Percentiles rank a stretch among this genome's conserved stretches.
Evolutionary conservation across 2,888 invertebrate genomes (phyloP).

Genomic region (Drosophila meridionalis): DNA sequence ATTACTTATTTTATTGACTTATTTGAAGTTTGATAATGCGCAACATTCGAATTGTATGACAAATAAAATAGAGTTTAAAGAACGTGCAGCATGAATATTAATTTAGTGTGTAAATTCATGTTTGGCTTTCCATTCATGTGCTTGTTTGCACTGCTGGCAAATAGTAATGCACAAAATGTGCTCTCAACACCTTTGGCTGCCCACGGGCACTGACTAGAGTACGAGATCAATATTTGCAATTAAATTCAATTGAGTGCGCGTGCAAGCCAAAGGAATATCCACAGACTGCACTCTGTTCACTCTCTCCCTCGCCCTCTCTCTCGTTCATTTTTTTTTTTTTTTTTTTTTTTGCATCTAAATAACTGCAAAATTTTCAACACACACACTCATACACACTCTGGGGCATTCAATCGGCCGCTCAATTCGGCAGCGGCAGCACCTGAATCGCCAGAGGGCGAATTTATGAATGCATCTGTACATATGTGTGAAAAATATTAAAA

Average conservation of each 20-base stretch:
- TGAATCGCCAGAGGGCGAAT: constrained; percentile 48
- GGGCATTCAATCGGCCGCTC: constrained; percentile 29
- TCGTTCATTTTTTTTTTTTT: not conserved
- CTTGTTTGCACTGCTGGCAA: constrained; percentile 22
- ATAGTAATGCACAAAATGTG: constrained; percentile 43
- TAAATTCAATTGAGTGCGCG: constrained; percentile 76
- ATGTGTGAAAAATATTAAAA: constrained; percentile 57
- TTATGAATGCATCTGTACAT: constrained; percentile 27
- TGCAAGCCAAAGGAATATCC: constrained; percentile 54
- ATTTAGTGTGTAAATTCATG: not conserved
- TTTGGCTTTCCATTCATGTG: not conserved
- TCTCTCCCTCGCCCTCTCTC: constrained; percentile 4
- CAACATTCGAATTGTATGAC: not conserved
- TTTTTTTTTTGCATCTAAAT: constrained; percentile 62
- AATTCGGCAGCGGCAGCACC: constrained; percentile 44
- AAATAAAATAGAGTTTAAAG: too few relatives aligned
- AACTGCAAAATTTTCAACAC: constrained; percentile 49
- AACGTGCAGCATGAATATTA: not conserved
- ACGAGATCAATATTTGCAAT: constrained; percentile 55
- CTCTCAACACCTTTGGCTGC: constrained; percentile 48
- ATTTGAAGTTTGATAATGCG: not conserved
- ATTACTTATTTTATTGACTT: too few relatives aligned
- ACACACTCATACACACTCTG: not conserved
- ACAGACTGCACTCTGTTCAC: constrained; percentile 18
- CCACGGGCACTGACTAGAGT: constrained; percentile 41